phyloP scores from a whole-genome alignment of 2,113 vertebrate genomes.

The Crotalus tigris region DNA sequence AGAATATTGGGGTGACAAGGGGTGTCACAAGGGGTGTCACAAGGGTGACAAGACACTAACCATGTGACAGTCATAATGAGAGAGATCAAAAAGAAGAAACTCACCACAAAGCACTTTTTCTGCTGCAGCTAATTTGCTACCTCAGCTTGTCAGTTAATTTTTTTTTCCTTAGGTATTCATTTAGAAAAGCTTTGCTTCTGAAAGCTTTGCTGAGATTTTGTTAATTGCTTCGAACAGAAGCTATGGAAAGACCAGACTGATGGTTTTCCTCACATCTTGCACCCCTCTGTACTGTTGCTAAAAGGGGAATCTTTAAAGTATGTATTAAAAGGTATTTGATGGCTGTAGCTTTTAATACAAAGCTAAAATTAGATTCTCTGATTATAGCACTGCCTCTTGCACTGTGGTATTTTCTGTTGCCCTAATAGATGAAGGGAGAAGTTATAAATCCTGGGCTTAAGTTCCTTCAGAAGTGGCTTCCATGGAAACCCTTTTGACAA shows the following conservation, averaged over 20 bases:
- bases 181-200: background rate
- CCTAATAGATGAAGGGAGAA: conserved; percentile 1
- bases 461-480: background rate
- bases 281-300: conserved; percentile 20
- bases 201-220: conserved; percentile 16
- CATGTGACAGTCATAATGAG: background rate
- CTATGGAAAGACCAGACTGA: conserved; percentile 3
- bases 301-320: conserved; percentile 25
- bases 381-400: background rate
- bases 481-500: background rate
- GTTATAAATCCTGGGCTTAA: background rate
- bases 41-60: background rate
- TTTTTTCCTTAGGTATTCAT: background rate
- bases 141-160: background rate
- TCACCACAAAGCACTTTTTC: background rate
- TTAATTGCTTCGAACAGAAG: conserved; percentile 28
- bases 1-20: background rate
- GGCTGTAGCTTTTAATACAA: conserved; percentile 17
- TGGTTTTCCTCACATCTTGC: conserved; percentile 26
- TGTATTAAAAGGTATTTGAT: conserved; percentile 28
- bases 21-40: too few relatives aligned
- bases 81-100: background rate
- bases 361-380: conserved; percentile 22
- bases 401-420: background rate
- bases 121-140: background rate